These are phyloP conservation scores for Ashinkailepas kermadecensis DNA, from an alignment of 2,888 invertebrate species.

Conservation along the genomic window DNA sequence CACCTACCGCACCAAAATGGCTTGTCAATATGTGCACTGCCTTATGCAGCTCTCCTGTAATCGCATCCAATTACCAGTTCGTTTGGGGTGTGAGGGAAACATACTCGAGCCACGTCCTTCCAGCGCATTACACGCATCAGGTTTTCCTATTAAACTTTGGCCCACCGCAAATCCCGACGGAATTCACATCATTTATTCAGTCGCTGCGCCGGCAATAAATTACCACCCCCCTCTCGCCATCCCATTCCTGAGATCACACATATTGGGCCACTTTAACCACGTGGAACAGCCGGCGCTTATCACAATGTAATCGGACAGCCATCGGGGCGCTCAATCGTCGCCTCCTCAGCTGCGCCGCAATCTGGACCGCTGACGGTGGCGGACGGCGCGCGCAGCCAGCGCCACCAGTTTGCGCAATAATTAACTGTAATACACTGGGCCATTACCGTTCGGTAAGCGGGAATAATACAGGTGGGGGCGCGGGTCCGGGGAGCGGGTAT, in stretches of 20 bases:
- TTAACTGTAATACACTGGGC: conserved; percentile 14
- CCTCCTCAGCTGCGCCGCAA: not conserved
- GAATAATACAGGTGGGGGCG: not conserved
- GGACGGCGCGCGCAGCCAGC: not conserved
- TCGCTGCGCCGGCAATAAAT: not conserved
- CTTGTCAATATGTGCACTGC: no score
- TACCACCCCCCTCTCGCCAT: not conserved
- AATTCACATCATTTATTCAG: not conserved
- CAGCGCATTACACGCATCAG: not conserved
- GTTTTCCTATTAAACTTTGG: not conserved
- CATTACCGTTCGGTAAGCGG: conserved; percentile 18
- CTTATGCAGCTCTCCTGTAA: no score
- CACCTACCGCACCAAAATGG: no score
- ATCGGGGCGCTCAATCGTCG: not conserved
- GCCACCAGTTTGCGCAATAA: conserved; percentile 20
- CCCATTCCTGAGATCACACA: not conserved
- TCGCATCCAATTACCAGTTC: no score
- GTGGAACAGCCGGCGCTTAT: not conserved
- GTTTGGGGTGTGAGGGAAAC: no score
- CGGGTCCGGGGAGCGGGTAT: conserved; percentile 16
- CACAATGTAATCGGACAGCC: conserved; percentile 13
- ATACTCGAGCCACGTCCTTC: not conserved
- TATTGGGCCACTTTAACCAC: conserved; percentile 1
- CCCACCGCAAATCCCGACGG: not conserved
- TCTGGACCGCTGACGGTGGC: not conserved